Conservation (phyloP, 1,140 invertebrate genomes). For the Mamestra configurata region DNA sequence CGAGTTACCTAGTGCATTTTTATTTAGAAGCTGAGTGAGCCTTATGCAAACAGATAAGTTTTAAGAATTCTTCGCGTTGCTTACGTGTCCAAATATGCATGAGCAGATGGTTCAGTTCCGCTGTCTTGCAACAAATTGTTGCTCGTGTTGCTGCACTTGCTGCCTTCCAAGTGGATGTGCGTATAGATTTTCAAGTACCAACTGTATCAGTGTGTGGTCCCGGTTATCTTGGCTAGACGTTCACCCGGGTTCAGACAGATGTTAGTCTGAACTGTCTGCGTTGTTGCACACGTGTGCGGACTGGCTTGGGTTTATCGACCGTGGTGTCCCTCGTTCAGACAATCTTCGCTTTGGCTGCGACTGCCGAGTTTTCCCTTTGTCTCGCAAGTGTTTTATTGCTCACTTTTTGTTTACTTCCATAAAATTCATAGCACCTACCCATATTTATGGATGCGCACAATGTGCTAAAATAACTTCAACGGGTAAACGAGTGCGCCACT, state of each 20-base stretch:
- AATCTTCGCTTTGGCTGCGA: constrained; percentile 43
- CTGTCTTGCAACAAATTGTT: not conserved
- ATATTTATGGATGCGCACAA: not conserved
- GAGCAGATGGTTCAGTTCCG: not conserved
- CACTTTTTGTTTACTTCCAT: not conserved
- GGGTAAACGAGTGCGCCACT: not conserved
- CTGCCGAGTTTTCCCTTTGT: constrained; percentile 15
- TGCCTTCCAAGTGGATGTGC: not conserved
- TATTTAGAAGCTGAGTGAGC: not conserved
- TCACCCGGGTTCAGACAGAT: constrained; percentile 59
- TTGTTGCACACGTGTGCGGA: constrained; percentile 69
- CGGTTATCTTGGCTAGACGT: constrained; percentile 58
- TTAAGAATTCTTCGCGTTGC: not conserved
- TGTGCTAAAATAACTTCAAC: not conserved
- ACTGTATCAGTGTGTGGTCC: not conserved
- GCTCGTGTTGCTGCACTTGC: too few species aligned
- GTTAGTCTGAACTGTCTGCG: constrained; percentile 69
- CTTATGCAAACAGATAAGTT: not conserved
- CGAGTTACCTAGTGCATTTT: not conserved
- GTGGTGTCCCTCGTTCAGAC: constrained; percentile 67
- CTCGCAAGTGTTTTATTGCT: constrained; percentile 26
- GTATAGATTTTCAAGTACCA: not conserved
- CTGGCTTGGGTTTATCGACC: constrained; percentile 80
- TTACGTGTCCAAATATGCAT: not conserved
- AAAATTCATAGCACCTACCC: not conserved